Percentiles rank a stretch among this genome's conserved stretches.
Evolutionary conservation across 92 coral and sea anemone species (phyloP).

Genomic region (Muricea muricata): DNA sequence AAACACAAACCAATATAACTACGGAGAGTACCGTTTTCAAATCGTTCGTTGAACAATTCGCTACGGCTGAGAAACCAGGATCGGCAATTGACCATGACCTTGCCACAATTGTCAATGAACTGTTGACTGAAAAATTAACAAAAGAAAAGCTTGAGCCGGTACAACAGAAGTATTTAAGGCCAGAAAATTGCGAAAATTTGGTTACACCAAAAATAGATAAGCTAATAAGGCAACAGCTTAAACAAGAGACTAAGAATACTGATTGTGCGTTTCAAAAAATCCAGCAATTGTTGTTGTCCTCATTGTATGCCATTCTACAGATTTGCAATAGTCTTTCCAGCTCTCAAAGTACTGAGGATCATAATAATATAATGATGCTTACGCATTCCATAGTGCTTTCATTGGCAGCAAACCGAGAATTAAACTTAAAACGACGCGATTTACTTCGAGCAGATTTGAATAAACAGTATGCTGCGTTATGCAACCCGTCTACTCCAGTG

Average conservation of each 20-base stretch:
- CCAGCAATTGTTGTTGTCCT: constrained; percentile 42
- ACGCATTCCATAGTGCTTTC: constrained; percentile 54
- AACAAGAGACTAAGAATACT: constrained; percentile 34
- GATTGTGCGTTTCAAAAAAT: constrained; percentile 56
- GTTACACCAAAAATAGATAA: constrained; percentile 56
- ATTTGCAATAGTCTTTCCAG: constrained; percentile 36
- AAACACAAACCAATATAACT: not conserved
- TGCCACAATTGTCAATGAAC: not conserved
- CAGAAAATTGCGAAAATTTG: constrained; percentile 52
- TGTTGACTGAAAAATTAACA: too few relatives aligned
- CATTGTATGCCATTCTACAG: constrained; percentile 51
- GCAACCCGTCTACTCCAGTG: constrained; percentile 53
- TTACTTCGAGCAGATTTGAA: constrained; percentile 57
- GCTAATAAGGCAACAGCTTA: constrained; percentile 51
- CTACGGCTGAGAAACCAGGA: not conserved
- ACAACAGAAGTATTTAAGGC: constrained; percentile 37
- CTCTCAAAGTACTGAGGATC: not conserved
- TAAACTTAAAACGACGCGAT: constrained; percentile 54
- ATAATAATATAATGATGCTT: not conserved
- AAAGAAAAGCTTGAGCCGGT: constrained; percentile 10
- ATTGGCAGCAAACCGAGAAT: constrained; percentile 57
- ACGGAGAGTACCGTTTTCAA: not conserved
- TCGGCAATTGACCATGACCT: not conserved
- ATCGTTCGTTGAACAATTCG: not conserved
- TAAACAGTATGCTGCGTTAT: constrained; percentile 60